Conservation (phyloP, 92 coral and sea anemone species). For the Palythoa heliodiscus region DNA sequence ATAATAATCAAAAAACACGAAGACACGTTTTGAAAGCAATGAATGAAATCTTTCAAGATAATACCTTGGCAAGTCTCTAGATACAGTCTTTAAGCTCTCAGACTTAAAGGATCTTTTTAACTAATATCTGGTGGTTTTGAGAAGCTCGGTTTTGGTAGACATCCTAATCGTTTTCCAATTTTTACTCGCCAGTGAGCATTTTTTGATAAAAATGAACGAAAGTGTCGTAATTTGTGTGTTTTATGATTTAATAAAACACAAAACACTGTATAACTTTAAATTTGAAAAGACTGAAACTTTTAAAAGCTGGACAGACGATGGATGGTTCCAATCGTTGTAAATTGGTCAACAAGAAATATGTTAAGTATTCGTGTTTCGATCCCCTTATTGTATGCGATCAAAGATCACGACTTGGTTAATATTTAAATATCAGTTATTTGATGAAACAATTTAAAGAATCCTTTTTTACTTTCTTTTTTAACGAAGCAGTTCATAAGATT, state of each 20-base stretch:
- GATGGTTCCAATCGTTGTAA: background rate
- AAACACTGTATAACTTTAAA: too few species aligned
- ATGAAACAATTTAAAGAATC: background rate
- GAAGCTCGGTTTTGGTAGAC: too few species aligned
- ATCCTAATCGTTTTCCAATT: too few species aligned
- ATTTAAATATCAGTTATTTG: background rate
- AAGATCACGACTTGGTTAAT: conserved; percentile 29
- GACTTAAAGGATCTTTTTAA: background rate
- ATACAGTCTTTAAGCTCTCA: background rate
- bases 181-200: too few species aligned
- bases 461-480: background rate
- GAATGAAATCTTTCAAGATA: background rate
- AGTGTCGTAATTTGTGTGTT: too few species aligned
- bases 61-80: background rate
- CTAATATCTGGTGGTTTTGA: too few species aligned
- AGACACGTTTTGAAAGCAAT: background rate
- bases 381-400: background rate
- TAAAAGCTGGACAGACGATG: background rate
- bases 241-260: too few species aligned
- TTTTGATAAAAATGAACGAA: too few species aligned
- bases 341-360: background rate
- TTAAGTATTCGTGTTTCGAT: background rate
- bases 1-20: conserved; percentile 5
- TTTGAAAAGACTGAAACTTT: background rate
- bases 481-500: background rate